Percentiles rank a stretch among this genome's conserved stretches.
Evolutionary conservation across 2,888 invertebrate genomes (phyloP).

Genomic region (Coleophora flavipennella): DNA sequence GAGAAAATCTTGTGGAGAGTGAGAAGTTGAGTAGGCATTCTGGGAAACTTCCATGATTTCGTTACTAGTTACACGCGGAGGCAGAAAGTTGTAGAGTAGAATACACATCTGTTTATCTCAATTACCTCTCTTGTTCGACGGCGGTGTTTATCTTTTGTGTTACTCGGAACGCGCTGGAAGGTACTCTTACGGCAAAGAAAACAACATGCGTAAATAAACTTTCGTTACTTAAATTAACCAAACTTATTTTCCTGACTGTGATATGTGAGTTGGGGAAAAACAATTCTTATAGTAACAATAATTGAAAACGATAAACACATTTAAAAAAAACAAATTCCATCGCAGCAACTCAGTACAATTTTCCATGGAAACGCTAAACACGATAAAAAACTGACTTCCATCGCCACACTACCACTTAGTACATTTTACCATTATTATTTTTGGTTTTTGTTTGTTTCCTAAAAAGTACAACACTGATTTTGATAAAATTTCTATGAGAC

Average conservation of each 20-base stretch:
- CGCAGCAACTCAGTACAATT: too few relatives aligned
- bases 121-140: conserved; percentile 56
- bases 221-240: conserved; percentile 46
- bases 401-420: too few relatives aligned
- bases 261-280: conserved; percentile 38
- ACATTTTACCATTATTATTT: too few relatives aligned
- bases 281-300: too few relatives aligned
- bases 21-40: conserved; percentile 31
- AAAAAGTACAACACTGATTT: too few relatives aligned
- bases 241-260: conserved; percentile 51
- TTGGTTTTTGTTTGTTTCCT: too few relatives aligned
- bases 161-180: conserved; percentile 41
- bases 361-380: too few relatives aligned
- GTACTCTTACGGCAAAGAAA: conserved; percentile 60
- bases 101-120: conserved; percentile 62
- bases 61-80: conserved; percentile 45
- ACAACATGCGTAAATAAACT: conserved; percentile 53
- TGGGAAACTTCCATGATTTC: conserved; percentile 45
- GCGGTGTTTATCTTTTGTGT: conserved; percentile 63
- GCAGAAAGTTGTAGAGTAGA: conserved; percentile 51
- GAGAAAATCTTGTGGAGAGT: too few relatives aligned
- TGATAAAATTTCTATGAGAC: too few relatives aligned
- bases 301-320: too few relatives aligned
- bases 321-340: too few relatives aligned
- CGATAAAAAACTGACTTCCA: too few relatives aligned